Evolutionary conservation across 2,113 vertebrate species (phyloP).

Genomic region (Paralichthys olivaceus): DNA sequence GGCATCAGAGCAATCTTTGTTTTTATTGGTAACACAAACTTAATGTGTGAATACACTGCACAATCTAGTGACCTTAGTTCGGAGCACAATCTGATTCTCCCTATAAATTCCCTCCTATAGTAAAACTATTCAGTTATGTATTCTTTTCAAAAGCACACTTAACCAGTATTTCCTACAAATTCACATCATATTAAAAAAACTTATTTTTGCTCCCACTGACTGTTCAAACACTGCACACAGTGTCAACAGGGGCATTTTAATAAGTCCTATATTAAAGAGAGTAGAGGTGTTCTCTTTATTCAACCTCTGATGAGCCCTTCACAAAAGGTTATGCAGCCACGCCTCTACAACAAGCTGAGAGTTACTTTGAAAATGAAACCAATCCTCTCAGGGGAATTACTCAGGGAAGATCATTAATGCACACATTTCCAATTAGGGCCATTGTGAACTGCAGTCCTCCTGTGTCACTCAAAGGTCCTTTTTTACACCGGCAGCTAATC

Average conservation of each 20-base stretch:
- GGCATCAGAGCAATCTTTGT: constrained; percentile 1
- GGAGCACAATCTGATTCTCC: not conserved
- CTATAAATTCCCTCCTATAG: not conserved
- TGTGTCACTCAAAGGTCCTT: constrained; percentile 37
- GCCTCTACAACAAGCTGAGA: constrained; percentile 48
- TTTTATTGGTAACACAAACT: constrained; percentile 11
- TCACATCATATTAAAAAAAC: constrained; percentile 17
- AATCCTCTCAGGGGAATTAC: constrained; percentile 25
- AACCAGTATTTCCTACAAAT: constrained; percentile 5
- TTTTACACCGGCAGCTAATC: constrained; percentile 40
- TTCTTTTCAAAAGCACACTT: not conserved
- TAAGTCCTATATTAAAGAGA: constrained; percentile 15
- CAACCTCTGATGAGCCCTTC: constrained; percentile 51
- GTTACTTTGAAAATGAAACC: constrained; percentile 45
- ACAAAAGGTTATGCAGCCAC: constrained; percentile 56
- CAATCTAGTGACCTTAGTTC: not conserved
- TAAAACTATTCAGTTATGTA: not conserved
- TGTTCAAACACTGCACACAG: constrained; percentile 2
- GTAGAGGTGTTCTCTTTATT: constrained; percentile 41
- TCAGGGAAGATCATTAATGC: constrained; percentile 56
- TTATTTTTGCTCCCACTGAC: not conserved
- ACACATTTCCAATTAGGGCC: constrained; percentile 58
- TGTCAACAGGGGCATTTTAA: constrained; percentile 40
- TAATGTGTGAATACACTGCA: not conserved
- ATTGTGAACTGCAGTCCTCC: constrained; percentile 25